Percentiles rank a stretch among this genome's conserved stretches.
These are phyloP conservation scores for Lissonota sp. DNA, from an alignment of 2,888 invertebrate species.

Conservation along the genomic window DNA sequence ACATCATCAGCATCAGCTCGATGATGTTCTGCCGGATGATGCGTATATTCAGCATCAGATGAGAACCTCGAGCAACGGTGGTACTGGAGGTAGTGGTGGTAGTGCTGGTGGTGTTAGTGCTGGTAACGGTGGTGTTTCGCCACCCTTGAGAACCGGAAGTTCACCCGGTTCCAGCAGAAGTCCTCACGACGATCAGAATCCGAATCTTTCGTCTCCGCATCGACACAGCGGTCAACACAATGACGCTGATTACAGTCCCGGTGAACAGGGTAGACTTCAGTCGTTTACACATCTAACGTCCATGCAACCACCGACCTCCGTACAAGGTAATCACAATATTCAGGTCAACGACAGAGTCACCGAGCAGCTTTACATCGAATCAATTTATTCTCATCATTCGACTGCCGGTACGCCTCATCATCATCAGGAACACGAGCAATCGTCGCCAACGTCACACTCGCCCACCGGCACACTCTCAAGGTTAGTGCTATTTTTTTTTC, in stretches of 20 bases:
- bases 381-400: constrained; percentile 76
- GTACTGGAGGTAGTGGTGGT: constrained; percentile 53
- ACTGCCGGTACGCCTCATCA: constrained; percentile 74
- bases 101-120: constrained; percentile 50
- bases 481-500: constrained; percentile 68
- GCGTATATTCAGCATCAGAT: constrained; percentile 79
- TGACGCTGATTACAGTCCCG: constrained; percentile 77
- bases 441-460: constrained; percentile 71
- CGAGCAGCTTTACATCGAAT: constrained; percentile 78
- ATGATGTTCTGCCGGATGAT: constrained; percentile 77
- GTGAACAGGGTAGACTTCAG: constrained; percentile 76
- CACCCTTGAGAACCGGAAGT: constrained; percentile 76
- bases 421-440: constrained; percentile 78
- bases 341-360: constrained; percentile 74
- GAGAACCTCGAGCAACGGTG: constrained; percentile 60
- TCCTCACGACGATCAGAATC: constrained; percentile 76
- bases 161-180: constrained; percentile 80
- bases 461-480: constrained; percentile 75
- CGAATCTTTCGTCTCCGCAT: constrained; percentile 72
- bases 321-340: constrained; percentile 72
- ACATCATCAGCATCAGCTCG: constrained; percentile 72
- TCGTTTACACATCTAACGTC: constrained; percentile 80
- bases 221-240: constrained; percentile 66
- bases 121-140: constrained; percentile 71
- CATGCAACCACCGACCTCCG: constrained; percentile 78